Base-by-base conservation (phyloP, 2,797 vertebrate species). In the Smutsia temminckii region DNA sequence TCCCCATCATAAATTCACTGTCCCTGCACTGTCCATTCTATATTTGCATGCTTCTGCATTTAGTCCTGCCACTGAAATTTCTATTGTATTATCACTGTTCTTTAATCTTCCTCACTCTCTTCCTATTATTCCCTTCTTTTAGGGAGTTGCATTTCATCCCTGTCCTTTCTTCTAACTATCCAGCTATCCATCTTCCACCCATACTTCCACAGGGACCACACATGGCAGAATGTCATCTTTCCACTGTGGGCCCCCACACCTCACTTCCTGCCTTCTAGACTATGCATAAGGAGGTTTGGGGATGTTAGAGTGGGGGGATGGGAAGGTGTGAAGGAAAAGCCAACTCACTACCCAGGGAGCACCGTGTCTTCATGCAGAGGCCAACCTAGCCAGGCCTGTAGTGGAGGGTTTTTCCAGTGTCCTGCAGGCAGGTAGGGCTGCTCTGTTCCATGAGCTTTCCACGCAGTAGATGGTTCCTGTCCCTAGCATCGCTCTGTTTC, bases 331-430 rank as follows among this genome's bases (percentile, higher is more conserved):
- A 2, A 20, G n/a, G 55, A 13, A 12, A 21, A 18, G 78, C 18
- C 0, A 4, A 3, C 23, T 1, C 4, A 2, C 9, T 25, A 40
- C 20, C 29, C 17, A 3, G 3, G 0, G 37, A 74, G 18, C 46
- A 9, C 29, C 0, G 17, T 1, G 29, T 25, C 32, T 4, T 7
- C 2, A 0, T 7, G 0, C 3, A 61, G 42, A 21, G 0, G 21
- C 4, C 23, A 57, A 1, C 32, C 61, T 17, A 0, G 7, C 81
- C 2, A 32, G 71, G 34, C 0, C 32, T 7, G 0, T 1, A 21
- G 25, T 0, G 17, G 29, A 12, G 11, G 2, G 4, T 34, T 8
- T 8, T 57, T 25, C 64, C 23, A 1, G 2, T 23, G 14, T 13
- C 63, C 21, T 1, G 18, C 9, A 8, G 64, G 34, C 0, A 46